phyloP scores from a whole-genome alignment of 2,113 vertebrate species.

The Procavia capensis region DNA sequence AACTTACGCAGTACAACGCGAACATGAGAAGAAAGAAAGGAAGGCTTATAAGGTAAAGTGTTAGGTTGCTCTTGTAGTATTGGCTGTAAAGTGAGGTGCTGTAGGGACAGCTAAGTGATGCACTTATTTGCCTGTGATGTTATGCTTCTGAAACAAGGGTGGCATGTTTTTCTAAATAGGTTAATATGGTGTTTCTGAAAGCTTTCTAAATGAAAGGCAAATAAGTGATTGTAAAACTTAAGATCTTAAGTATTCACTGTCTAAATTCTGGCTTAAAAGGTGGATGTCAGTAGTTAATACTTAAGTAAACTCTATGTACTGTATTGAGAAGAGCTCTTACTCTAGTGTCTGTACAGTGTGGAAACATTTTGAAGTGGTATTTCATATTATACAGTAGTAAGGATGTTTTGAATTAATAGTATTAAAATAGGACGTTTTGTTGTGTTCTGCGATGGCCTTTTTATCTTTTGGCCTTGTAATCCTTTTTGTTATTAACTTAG shows the following conservation, averaged over 20 bases:
- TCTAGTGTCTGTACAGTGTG: neutral
- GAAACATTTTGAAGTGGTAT: conserved; percentile 13
- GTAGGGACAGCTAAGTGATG: neutral
- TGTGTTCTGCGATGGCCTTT: neutral
- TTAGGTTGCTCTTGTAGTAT: conserved; percentile 24
- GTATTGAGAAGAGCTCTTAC: neutral
- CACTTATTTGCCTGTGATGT: neutral
- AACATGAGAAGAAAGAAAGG: conserved; percentile 1
- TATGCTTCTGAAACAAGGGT: conserved; percentile 36
- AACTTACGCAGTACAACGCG: neutral
- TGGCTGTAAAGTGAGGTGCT: conserved; percentile 38
- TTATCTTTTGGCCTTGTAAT: neutral
- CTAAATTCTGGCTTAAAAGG: neutral
- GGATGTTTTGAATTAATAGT: neutral
- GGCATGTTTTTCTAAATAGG: neutral
- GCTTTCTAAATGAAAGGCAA: conserved; percentile 21
- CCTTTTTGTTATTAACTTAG: neutral
- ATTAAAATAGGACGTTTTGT: neutral
- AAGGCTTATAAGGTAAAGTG: neutral
- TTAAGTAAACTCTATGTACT: neutral
- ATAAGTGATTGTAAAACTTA: conserved; percentile 5
- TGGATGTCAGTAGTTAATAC: neutral
- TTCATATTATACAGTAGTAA: neutral
- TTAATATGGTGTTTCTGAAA: conserved; percentile 41
- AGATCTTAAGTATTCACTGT: neutral